These are phyloP conservation scores for Pseudoatta argentina DNA, from an alignment of 1,140 invertebrate species.

Conservation along the genomic window DNA sequence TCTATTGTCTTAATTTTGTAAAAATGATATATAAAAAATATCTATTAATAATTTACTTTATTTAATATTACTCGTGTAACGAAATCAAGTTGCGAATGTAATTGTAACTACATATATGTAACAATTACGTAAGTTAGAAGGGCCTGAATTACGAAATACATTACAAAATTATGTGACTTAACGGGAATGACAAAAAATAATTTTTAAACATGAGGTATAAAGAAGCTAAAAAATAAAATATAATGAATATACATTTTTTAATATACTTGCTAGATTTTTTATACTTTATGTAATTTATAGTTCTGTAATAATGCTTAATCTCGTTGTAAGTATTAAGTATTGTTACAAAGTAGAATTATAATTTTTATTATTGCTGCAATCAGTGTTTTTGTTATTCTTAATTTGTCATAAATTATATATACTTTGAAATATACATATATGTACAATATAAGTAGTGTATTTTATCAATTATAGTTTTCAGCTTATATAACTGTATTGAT, in stretches of 20 bases:
- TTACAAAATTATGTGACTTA: background rate
- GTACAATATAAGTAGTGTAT: background rate
- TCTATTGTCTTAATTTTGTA: background rate
- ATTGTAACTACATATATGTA: background rate
- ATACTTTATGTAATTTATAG: background rate
- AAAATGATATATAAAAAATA: background rate
- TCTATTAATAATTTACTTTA: background rate
- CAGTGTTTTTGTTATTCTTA: background rate
- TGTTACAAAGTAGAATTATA: background rate
- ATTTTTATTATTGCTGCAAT: constrained; percentile 8
- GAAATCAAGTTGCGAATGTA: background rate
- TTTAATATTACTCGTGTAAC: background rate
- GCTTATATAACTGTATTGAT: background rate
- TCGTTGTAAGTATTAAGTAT: background rate
- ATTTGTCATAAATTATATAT: background rate
- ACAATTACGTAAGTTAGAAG: background rate
- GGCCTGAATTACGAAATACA: background rate
- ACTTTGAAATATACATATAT: background rate
- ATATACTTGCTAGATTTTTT: background rate
- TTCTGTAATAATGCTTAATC: background rate
- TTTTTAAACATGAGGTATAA: background rate
- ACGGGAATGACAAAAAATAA: background rate
- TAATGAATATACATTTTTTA: background rate
- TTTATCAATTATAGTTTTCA: background rate
- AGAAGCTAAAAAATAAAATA: background rate